Evolutionary conservation across 1,140 invertebrate species (phyloP), one percentile per base, ranked within the genome.

Genomic region (Trichoplusia ni): DNA sequence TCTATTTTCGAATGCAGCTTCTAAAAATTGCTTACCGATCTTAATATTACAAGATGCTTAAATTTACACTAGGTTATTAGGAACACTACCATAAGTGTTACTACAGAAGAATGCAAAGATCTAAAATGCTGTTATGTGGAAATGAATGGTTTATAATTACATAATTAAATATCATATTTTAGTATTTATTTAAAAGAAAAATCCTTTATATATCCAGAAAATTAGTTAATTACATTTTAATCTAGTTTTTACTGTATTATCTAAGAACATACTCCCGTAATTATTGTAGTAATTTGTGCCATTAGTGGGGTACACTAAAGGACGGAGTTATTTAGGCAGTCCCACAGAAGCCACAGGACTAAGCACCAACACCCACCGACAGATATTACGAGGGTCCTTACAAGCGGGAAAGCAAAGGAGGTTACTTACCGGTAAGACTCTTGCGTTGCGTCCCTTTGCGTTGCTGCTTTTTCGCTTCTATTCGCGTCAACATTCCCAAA

Each of bases 381-480:
- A n/a, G n/a, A 78, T 69, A 79, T 74, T 82, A 77, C 71, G 66
- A 64, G 70, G 37, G 19, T 71, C 14, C 31, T 38, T 35, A 31
- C n/a, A 84, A 86, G 86, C 84, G 65, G 80, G 81, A 64, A 79
- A 88, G 86, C 83, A 75, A 73, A 82, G 86, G 86, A 79, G 51
- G 62, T 59, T 71, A 86, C 87, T 96, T 95, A 96, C 95, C 95
- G 94, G 95, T 93, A 91, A 95, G 91, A 90, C 95, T 96, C 93
- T 96, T 96, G 77, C 88, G 84, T 38, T 87, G 85, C 35, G 74
- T 75, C 70, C 71, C 84, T 93, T 95, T 96, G 93, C 95, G 95
- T 93, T 95, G 94, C 92, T 95, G 94, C 94, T 96, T 97, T 96
- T 96, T 97, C 94, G 95, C 95, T 94, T 97, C 96, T 97, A 94